Evolutionary conservation across 2,113 vertebrate genomes (phyloP).

Genomic region (Coreoperca whiteheadi): DNA sequence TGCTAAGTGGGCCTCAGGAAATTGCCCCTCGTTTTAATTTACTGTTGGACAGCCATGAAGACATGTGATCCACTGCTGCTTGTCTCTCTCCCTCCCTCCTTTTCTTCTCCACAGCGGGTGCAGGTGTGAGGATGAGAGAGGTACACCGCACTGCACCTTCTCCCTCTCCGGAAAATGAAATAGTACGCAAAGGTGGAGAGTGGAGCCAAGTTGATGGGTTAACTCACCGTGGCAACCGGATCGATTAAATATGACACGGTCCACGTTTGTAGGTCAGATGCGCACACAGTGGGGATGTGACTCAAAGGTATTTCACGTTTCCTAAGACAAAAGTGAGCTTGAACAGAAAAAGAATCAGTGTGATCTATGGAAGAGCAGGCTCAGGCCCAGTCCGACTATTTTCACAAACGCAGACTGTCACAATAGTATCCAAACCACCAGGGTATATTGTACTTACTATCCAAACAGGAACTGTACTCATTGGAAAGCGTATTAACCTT

Average conservation of each 20-base stretch:
- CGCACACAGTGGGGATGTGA: constrained; percentile 10
- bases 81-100: constrained; percentile 31
- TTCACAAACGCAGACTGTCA: constrained; percentile 73
- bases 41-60: constrained; percentile 82
- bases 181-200: constrained; percentile 6
- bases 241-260: constrained; percentile 65
- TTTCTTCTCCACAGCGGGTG: constrained; percentile 12
- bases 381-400: constrained; percentile 4
- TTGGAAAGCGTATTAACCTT: constrained; percentile 61
- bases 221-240: constrained; percentile 52
- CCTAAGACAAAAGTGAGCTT: constrained; percentile 1
- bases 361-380: constrained; percentile 6
- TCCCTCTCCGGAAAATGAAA: constrained; percentile 32
- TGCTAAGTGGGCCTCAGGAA: constrained; percentile 87
- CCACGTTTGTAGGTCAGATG: constrained; percentile 47
- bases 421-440: constrained; percentile 73
- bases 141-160: background rate
- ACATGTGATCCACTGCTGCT: constrained; percentile 74
- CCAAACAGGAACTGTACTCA: constrained; percentile 70
- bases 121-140: constrained; percentile 74
- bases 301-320: constrained; percentile 27
- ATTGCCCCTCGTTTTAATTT: constrained; percentile 86
- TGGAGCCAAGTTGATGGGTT: constrained; percentile 48
- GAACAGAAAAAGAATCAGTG: constrained; percentile 10
- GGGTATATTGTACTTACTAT: constrained; percentile 40